These are phyloP conservation scores for Macrotus californicus DNA, from an alignment of 2,113 vertebrate genomes.

Conservation along the genomic window DNA sequence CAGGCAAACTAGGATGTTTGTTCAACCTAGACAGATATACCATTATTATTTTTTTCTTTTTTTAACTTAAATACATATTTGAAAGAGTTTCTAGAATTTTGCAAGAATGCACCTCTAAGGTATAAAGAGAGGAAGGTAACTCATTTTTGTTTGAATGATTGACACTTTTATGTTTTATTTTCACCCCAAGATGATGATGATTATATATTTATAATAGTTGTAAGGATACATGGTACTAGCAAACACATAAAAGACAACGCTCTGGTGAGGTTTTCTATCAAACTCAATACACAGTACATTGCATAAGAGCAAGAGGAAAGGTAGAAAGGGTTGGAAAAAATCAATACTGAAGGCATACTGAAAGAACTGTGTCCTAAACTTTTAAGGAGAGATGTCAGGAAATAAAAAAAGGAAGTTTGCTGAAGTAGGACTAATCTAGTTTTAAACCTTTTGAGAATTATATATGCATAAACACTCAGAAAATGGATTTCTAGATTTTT, in stretches of 20 bases:
- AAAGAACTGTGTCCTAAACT: slow-evolving; percentile 43
- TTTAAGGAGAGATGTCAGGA: slow-evolving; percentile 31
- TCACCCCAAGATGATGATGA: slow-evolving; percentile 43
- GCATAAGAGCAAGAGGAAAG: neutral
- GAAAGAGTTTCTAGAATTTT: slow-evolving; percentile 44
- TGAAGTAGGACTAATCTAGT: slow-evolving; percentile 34
- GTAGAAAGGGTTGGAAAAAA: neutral
- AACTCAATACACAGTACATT: slow-evolving; percentile 1
- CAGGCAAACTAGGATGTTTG: neutral
- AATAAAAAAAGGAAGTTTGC: slow-evolving; percentile 14
- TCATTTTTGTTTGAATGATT: slow-evolving; percentile 60
- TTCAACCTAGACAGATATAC: neutral
- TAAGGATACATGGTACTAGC: slow-evolving; percentile 52
- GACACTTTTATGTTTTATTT: slow-evolving; percentile 62
- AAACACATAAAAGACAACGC: slow-evolving; percentile 60
- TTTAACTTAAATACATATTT: slow-evolving; percentile 25
- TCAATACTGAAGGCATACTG: slow-evolving; percentile 33
- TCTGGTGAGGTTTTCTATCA: slow-evolving; percentile 29
- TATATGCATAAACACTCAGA: slow-evolving; percentile 27
- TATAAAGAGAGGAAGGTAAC: slow-evolving; percentile 38
- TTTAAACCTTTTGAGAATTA: slow-evolving; percentile 40
- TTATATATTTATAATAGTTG: slow-evolving; percentile 68
- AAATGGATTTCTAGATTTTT: neutral
- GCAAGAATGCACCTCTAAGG: slow-evolving; percentile 37
- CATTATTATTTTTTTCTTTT: slow-evolving; percentile 6